These are phyloP conservation scores for Hydrophis major DNA, from an alignment of 2,797 vertebrate species.

Conservation along the genomic window DNA sequence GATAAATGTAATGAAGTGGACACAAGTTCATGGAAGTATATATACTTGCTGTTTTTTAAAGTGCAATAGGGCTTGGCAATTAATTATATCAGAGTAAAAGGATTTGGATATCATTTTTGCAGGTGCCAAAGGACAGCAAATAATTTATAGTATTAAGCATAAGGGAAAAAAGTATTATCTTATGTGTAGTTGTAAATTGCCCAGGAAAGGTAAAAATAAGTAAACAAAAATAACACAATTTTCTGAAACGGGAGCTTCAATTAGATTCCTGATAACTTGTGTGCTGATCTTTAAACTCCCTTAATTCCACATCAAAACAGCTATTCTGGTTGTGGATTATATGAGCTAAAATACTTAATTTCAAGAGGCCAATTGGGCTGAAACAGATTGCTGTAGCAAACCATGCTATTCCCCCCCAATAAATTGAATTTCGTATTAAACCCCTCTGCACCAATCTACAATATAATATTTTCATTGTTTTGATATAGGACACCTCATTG, in stretches of 20 bases:
- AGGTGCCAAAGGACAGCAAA: neutral
- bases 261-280: neutral
- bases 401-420: neutral
- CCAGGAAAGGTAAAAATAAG: neutral
- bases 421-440: neutral
- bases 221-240: neutral
- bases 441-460: neutral
- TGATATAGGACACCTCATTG: neutral
- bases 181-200: neutral
- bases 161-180: neutral
- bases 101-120: neutral
- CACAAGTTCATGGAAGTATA: neutral
- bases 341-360: neutral
- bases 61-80: neutral
- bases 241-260: neutral
- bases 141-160: neutral
- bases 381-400: neutral
- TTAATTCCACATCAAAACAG: neutral
- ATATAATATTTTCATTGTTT: neutral
- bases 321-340: neutral
- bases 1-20: neutral
- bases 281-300: neutral
- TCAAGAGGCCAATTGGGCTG: neutral
- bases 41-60: neutral
- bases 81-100: neutral